Evolutionary conservation across 2,888 invertebrate species (phyloP), one percentile per base, ranked within the genome.

Genomic region (Agrochola lychnidis): DNA sequence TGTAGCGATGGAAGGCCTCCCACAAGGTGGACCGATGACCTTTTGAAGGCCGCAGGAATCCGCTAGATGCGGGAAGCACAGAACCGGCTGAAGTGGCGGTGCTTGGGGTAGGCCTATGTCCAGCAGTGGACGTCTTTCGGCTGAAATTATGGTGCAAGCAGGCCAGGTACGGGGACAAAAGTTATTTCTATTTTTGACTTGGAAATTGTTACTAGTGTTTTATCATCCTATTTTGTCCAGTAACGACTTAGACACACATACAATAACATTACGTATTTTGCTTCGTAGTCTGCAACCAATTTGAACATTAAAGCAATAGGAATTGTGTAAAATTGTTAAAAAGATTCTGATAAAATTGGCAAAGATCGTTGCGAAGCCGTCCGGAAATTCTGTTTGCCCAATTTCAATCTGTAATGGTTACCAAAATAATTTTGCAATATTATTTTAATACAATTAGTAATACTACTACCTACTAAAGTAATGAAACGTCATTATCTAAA

Each of bases 331-430:
- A 57, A 51, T 51, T 57, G 22, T 14, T 40, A 19, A 59, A 4
- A n/a, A n/a, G 30, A 68, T 45, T 12, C 3, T 53, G 45, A 36
- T 25, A 45, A 70, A 56, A 19, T 70, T 62, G 36, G 30, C 71
- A 70, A 79, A 63, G 40, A 42, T 6, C 30, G 10, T 79, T 79
- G n/a, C 40, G 56, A 48, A 48, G 45, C 40, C 16, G n/a, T 12
- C 16, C 10, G 48, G 61, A 79, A 69, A 70, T 62, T 70, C 36
- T 30, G 30, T 30, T 77, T 76, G 53, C 36, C 36, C 36, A 77
- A 56, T 62, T 30, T 16, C 16, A 48, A 40, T 48, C 25, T 62
- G 70, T 40, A 77, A 45, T 40, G 30, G 40, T 1, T 14, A 56
- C 57, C 30, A 36, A 7, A 25, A 45, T 67, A 0, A 16, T 70